Conservation (phyloP, 1,140 invertebrate species). For the Acromyrmex charruanus region DNA sequence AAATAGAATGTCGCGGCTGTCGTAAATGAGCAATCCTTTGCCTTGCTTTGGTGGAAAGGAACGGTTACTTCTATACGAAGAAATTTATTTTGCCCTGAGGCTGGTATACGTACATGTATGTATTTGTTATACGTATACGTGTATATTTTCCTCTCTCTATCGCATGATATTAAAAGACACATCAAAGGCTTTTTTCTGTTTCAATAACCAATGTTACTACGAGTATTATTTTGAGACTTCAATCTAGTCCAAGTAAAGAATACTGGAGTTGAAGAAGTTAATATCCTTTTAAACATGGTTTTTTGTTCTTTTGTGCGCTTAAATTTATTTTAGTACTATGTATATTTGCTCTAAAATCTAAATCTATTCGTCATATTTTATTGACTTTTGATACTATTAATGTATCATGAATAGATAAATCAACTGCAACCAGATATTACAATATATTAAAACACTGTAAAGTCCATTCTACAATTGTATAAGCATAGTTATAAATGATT, state of each 20-base stretch:
- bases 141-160: background rate
- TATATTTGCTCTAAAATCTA: background rate
- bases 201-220: background rate
- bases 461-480: no score
- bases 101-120: no score
- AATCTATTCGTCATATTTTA: background rate
- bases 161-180: conserved; percentile 32
- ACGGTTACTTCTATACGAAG: background rate
- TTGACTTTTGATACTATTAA: background rate
- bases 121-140: no score
- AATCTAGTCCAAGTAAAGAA: background rate
- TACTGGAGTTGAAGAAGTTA: background rate
- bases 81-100: conserved; percentile 25
- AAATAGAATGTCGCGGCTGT: conserved; percentile 53
- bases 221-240: conserved; percentile 2
- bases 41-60: conserved; percentile 43
- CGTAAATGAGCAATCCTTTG: conserved; percentile 66
- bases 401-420: background rate
- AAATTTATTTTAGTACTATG: conserved; percentile 2
- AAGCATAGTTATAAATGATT: no score
- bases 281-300: background rate
- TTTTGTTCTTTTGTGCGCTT: background rate
- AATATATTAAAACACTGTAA: background rate
- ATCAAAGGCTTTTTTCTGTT: background rate
- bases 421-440: background rate